phyloP scores from a whole-genome alignment of 2,797 vertebrate species.

The Melanotaenia trifasciata region DNA sequence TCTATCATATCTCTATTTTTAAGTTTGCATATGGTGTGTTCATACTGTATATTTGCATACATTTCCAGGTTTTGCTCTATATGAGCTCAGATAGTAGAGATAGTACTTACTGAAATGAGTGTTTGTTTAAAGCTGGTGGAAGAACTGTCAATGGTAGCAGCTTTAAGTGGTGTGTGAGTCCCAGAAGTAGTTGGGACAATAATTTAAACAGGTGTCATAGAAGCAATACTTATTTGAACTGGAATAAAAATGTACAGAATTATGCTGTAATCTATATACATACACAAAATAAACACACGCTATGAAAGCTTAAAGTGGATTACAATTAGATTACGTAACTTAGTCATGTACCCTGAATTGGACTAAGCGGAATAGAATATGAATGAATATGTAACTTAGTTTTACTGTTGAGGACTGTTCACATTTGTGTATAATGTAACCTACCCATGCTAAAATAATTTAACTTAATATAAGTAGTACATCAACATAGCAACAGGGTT shows the following conservation, averaged over 20 bases:
- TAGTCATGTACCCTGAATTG: no score
- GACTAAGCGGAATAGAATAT: no score
- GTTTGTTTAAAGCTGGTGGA: neutral
- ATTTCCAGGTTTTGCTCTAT: neutral
- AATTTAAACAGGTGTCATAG: neutral
- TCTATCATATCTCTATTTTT: conserved; percentile 6
- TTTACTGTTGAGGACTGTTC: neutral
- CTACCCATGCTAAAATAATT: neutral
- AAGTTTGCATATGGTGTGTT: conserved; percentile 42
- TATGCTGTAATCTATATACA: neutral
- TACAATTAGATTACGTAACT: neutral
- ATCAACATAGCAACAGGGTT: neutral
- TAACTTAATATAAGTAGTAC: neutral
- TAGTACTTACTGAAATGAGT: neutral
- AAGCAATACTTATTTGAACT: neutral
- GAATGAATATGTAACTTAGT: neutral
- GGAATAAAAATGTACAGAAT: neutral
- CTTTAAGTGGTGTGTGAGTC: neutral
- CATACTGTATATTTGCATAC: conserved; percentile 32
- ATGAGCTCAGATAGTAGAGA: neutral
- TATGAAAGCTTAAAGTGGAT: neutral
- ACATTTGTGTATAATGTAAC: neutral
- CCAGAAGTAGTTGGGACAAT: neutral
- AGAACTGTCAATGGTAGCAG: neutral
- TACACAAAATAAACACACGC: neutral